A percentile compares a stretch with the other conserved stretches of the same genome.
phyloP scores from a whole-genome alignment of 2,888 invertebrate genomes.

The Mesorhabditis sp. region DNA sequence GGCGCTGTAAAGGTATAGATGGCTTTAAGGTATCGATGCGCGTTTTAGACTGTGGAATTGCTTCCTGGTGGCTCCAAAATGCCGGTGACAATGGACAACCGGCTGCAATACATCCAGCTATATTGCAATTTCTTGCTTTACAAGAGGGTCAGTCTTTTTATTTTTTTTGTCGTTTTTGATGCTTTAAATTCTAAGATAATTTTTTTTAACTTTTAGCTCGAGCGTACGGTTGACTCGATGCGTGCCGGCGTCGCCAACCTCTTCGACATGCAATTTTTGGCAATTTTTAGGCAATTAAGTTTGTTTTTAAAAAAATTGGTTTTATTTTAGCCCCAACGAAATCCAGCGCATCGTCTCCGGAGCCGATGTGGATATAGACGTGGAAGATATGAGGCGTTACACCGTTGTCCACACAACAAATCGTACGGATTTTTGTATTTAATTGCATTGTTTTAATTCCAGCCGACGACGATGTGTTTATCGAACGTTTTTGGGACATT shows the following conservation, averaged over 20 bases:
- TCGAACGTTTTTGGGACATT: constrained; percentile 1
- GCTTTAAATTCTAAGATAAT: constrained; percentile 7
- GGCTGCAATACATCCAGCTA: constrained; percentile 90
- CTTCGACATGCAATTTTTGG: constrained; percentile 83
- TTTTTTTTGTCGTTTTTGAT: neutral
- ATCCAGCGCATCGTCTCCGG: constrained; percentile 69
- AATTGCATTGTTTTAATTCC: neutral
- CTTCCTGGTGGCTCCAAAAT: constrained; percentile 85
- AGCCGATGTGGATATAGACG: neutral
- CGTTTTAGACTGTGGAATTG: constrained; percentile 69
- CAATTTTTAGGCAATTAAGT: constrained; percentile 71
- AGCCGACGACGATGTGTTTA: neutral
- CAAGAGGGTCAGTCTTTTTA: constrained; percentile 66
- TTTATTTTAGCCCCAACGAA: constrained; percentile 74
- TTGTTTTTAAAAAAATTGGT: neutral
- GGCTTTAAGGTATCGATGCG: neutral
- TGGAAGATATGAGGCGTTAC: constrained; percentile 3
- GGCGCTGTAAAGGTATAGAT: constrained; percentile 17
- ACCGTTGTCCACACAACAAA: neutral
- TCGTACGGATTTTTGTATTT: neutral
- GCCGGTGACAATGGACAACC: constrained; percentile 83
- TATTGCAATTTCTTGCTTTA: constrained; percentile 94
- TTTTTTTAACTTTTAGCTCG: constrained; percentile 58
- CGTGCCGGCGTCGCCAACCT: constrained; percentile 85
- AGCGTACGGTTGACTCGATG: constrained; percentile 81